Evolutionary conservation across 1,140 invertebrate species (phyloP), one percentile per base, ranked within the genome.

Genomic region (Diachasma alloeum): DNA sequence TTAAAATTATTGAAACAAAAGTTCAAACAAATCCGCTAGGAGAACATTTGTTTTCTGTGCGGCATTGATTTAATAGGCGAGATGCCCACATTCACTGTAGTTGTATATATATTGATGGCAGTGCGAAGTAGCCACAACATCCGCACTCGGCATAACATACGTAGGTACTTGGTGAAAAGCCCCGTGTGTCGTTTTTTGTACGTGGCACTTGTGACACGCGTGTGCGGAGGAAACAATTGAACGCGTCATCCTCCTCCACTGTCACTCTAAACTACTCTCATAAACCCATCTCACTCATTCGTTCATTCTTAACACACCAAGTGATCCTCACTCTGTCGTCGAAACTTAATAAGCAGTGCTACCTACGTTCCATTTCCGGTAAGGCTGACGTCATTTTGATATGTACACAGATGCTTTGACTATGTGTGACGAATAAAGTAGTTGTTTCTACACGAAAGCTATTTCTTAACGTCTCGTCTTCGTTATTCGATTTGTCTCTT

Each of bases 291-390:
- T 78, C 74, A 78, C 78, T 77, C 72, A 81, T 36, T 77, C n/a
- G 36, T 69, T 74, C 71, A 75, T 24, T 78, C 75, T 77, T 56
- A 53, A 19, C 48, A 1, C 4, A 11, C 48, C 9, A 26, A 53
- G 13, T 44, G 36, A 42, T 56, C 66, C 56, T 77, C 53, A 75
- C 75, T 79, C 53, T 74, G 42, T 76, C 48, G 78, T 77, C 75
- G 72, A 81, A 85, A 86, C 87, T 88, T 89, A 88, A 89, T 88
- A 88, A 88, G 86, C 86, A 87, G 82, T 82, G 86, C 87, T 89
- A 89, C 88, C 88, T 89, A 89, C 88, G 88, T 89, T 89, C 85
- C 87, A 89, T 89, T 89, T 89, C 88, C 88, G 88, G 86, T 85
- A 81, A 72, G 36, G 84, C 81, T 89, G 86, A 89, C 88, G 88